These are phyloP conservation scores for Scotopteryx bipunctaria DNA, from an alignment of 2,888 invertebrate genomes.

Conservation along the genomic window DNA sequence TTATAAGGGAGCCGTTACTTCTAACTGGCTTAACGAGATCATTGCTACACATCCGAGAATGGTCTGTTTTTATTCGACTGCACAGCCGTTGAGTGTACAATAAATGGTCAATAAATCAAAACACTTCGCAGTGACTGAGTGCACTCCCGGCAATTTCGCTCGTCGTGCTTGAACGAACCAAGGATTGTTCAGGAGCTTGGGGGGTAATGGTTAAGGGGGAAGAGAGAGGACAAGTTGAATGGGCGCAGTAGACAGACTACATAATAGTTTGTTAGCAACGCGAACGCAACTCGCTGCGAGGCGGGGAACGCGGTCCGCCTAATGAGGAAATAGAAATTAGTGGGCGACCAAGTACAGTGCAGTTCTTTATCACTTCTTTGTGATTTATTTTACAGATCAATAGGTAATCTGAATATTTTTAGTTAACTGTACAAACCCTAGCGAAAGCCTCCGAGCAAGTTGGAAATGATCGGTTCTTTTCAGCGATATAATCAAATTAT, in stretches of 20 bases:
- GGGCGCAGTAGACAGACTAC: constrained; percentile 48
- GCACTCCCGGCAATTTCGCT: constrained; percentile 70
- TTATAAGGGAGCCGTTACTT: constrained; percentile 29
- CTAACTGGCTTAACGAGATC: constrained; percentile 45
- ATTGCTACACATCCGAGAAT: constrained; percentile 43
- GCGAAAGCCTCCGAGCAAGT: too few species aligned
- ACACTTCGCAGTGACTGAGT: constrained; percentile 67
- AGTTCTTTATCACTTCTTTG: constrained; percentile 63
- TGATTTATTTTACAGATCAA: constrained; percentile 40
- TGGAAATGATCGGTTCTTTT: too few species aligned
- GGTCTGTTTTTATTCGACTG: constrained; percentile 58
- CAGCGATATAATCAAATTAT: too few species aligned
- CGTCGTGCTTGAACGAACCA: constrained; percentile 48
- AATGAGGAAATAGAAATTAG: constrained; percentile 83
- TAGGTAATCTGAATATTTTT: constrained; percentile 2
- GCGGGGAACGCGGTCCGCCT: constrained; percentile 61
- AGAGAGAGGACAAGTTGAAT: constrained; percentile 56
- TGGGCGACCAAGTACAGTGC: constrained; percentile 70
- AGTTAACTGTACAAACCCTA: too few species aligned
- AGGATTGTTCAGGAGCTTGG: constrained; percentile 50
- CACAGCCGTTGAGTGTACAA: constrained; percentile 60
- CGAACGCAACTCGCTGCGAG: constrained; percentile 32
- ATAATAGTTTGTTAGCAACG: constrained; percentile 26
- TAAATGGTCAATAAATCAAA: constrained; percentile 80
- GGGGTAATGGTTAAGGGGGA: constrained; percentile 38